These are phyloP conservation scores for Taxidea taxus DNA, from an alignment of 2,113 vertebrate genomes.

Conservation along the genomic window DNA sequence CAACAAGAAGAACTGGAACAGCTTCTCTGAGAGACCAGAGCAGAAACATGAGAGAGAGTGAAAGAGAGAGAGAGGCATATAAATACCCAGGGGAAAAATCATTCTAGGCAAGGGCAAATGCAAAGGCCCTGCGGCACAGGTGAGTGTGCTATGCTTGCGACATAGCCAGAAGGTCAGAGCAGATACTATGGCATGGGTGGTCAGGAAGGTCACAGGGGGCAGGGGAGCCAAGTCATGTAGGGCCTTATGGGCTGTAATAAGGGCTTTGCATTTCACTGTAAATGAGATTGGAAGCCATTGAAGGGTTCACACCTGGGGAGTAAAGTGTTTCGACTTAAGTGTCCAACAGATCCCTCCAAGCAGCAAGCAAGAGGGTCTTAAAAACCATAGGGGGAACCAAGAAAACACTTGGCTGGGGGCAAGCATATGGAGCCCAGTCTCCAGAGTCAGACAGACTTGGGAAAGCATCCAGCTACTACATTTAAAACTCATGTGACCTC, in stretches of 20 bases:
- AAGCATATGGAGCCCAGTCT: not conserved
- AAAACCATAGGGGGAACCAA: not conserved
- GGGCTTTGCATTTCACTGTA: not conserved
- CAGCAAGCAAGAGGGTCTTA: not conserved
- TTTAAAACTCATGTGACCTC: not conserved
- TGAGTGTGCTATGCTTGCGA: not conserved
- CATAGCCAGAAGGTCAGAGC: not conserved
- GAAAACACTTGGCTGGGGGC: not conserved
- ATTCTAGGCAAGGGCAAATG: not conserved
- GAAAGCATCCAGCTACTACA: too few species aligned
- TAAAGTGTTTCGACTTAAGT: not conserved
- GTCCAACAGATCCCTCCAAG: not conserved
- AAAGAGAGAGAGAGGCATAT: too few species aligned
- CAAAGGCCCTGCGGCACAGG: not conserved
- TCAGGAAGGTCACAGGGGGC: not conserved
- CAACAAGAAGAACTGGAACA: not conserved
- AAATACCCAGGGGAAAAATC: not conserved
- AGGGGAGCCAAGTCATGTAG: accelerated
- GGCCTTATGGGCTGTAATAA: not conserved
- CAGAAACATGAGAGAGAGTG: too few species aligned
- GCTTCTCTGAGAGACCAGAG: not conserved
- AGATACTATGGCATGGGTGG: not conserved
- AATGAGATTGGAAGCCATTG: not conserved
- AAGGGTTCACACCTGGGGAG: not conserved
- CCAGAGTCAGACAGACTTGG: not conserved